phyloP scores from a whole-genome alignment of 2,797 vertebrate species.

The Characodon lateralis region DNA sequence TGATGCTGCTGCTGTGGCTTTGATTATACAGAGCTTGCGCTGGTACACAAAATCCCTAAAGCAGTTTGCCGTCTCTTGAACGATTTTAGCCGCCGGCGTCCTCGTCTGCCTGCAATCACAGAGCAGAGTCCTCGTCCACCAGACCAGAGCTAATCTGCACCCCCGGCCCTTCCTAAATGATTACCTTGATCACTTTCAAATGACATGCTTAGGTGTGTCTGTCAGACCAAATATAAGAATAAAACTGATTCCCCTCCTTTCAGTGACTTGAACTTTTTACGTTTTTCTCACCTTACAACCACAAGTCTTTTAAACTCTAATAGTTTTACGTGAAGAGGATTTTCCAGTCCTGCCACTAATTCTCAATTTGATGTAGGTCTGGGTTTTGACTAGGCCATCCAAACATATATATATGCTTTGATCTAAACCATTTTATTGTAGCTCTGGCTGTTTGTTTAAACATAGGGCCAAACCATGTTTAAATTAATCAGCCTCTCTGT shows the following conservation, averaged over 20 bases:
- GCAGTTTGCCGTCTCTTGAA: conserved; percentile 19
- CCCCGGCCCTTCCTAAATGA: conserved; percentile 13
- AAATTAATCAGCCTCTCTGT: too few species aligned
- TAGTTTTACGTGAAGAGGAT: too few species aligned
- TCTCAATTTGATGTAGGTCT: too few species aligned
- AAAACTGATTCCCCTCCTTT: neutral
- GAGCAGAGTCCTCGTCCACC: conserved; percentile 3
- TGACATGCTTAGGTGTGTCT: conserved; percentile 7
- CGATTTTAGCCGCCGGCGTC: conserved; percentile 7
- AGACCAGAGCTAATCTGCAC: conserved; percentile 30
- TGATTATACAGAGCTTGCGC: conserved; percentile 22
- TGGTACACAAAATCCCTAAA: conserved; percentile 36
- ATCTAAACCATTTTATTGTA: too few species aligned
- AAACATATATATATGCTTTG: too few species aligned
- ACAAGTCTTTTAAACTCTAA: too few species aligned
- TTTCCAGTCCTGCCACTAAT: too few species aligned
- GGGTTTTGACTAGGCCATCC: too few species aligned
- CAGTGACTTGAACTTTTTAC: neutral
- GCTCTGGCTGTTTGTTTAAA: too few species aligned
- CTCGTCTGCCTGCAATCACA: conserved; percentile 4
- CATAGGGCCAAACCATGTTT: too few species aligned
- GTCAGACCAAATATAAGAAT: neutral
- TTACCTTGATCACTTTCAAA: conserved; percentile 19
- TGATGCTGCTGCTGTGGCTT: conserved; percentile 16
- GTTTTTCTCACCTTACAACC: too few species aligned